phyloP scores from a whole-genome alignment of 2,888 invertebrate genomes.

The Plusia festucae region DNA sequence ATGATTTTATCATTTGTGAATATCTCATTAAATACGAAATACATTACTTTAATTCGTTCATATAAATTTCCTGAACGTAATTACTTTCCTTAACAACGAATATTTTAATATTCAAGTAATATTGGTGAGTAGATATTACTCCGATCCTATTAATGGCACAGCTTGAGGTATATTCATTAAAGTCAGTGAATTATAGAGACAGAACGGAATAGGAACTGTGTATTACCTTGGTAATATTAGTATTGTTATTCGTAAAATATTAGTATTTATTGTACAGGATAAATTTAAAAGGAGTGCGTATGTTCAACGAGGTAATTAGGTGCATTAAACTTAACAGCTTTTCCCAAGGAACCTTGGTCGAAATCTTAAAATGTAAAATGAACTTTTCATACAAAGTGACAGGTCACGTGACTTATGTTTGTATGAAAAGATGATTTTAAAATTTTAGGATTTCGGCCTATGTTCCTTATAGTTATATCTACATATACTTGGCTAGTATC shows the following conservation, averaged over 20 bases:
- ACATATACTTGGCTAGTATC: too few species aligned
- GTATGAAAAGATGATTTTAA: too few species aligned
- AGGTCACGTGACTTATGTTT: too few species aligned
- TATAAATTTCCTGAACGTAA: not conserved
- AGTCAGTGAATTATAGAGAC: not conserved
- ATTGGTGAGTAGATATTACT: not conserved
- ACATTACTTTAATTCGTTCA: not conserved
- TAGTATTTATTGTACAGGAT: not conserved
- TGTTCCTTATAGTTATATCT: too few species aligned
- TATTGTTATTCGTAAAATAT: not conserved
- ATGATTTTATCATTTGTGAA: not conserved
- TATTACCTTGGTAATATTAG: not conserved
- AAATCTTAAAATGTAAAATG: too few species aligned
- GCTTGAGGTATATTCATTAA: constrained; percentile 5
- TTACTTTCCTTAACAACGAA: not conserved
- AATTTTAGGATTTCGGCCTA: too few species aligned
- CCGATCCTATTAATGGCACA: not conserved
- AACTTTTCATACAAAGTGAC: too few species aligned
- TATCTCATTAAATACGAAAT: not conserved
- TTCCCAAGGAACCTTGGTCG: too few species aligned
- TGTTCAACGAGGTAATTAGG: too few species aligned
- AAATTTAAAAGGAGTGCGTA: too few species aligned
- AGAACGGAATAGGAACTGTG: not conserved
- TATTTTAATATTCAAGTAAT: not conserved
- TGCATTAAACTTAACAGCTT: too few species aligned